Conservation (phyloP, 2,113 vertebrate species). For the Glareola pratincola region DNA sequence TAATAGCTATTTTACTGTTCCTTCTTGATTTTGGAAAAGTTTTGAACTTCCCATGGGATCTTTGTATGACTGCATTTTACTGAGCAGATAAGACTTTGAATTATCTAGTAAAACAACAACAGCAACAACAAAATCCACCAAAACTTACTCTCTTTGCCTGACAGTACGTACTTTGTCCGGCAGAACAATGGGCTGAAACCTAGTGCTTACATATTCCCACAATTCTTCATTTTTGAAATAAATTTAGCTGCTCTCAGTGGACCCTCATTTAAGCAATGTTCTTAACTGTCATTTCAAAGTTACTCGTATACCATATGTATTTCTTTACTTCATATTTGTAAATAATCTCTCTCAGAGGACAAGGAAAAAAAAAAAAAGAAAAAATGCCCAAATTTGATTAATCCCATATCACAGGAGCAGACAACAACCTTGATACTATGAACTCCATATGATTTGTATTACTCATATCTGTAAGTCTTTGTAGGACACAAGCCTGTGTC, state of each 20-base stretch:
- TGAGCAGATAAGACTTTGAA: background rate
- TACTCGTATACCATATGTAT: background rate
- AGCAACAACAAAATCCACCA: background rate
- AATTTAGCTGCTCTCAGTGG: background rate
- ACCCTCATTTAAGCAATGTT: background rate
- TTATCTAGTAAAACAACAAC: background rate
- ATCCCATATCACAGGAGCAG: background rate
- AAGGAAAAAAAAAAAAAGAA: rapidly evolving
- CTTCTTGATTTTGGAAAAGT: background rate
- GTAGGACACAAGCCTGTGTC: background rate
- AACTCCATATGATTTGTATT: background rate
- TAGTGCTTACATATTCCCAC: background rate
- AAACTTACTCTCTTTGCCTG: background rate
- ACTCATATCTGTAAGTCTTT: background rate
- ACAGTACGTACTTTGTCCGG: background rate
- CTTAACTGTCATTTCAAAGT: background rate
- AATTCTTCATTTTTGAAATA: background rate
- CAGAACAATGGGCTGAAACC: background rate
- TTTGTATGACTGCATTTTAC: background rate
- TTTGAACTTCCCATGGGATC: background rate
- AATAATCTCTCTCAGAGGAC: background rate
- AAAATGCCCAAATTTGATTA: background rate
- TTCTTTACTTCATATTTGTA: background rate
- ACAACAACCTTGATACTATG: background rate
- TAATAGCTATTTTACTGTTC: background rate